Base-by-base conservation (phyloP, 2,888 invertebrate genomes). In the Ceramica pisi region DNA sequence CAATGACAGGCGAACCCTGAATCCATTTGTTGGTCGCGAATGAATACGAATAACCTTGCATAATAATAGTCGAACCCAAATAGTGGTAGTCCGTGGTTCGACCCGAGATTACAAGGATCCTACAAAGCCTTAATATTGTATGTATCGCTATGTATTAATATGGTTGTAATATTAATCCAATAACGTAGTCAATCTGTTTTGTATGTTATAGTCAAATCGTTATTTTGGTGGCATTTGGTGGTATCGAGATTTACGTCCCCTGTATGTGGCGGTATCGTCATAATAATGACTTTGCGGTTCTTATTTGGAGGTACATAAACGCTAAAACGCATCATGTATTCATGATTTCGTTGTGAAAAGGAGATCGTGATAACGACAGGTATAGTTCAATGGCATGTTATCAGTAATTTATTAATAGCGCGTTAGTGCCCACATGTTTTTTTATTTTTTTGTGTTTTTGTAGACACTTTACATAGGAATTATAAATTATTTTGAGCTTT, bases 41-140 rank as follows among this genome's bases (percentile, higher is more conserved):
- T 81, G 76, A 81, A 81, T 82, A 67, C 65, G 75, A 59, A 73
- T 60, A 80, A 73, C 70, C 77, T 66, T 73, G 77, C 63, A 75
- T 76, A 66, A 67, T 80, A 77, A 71, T 82, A 35, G 56, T 50
- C 44, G 19, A 67, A 67, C 67, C 83, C 78, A 21, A 79, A 79
- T 60, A 66, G 41, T 81, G 73, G 78, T 78, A 67, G 77, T 12
- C 61, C 62, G 60, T 59, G 60, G 72, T 59, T 50, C 60, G 56
- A 59, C 68, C 79, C 66, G 48, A 68, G 75, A 75, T 81, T 82
- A 82, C 67, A 80, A 71, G 80, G 83, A 79, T 68, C 51, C 65
- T 66, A 65, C 65, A 66, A 63, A 69, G 67, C 80, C 53, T 41
- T 70, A 67, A 63, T 71, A 75, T 66, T 71, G 60, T 66, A 46